Evolutionary conservation across 2,888 invertebrate species (phyloP).

Genomic region (Lathronympha strigana): DNA sequence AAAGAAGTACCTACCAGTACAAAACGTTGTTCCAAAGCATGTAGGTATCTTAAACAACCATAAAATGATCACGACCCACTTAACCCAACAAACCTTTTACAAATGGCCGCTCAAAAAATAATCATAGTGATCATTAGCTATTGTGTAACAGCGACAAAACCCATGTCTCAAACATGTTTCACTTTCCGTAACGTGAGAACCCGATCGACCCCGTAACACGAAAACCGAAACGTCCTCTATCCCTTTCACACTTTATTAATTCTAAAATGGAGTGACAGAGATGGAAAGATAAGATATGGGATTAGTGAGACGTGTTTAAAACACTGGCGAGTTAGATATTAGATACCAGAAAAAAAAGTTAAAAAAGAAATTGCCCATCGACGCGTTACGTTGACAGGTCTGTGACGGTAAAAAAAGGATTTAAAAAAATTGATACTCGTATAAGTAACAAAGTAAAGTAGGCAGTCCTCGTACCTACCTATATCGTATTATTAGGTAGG

Average conservation of each 20-base stretch:
- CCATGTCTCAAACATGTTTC: slow-evolving; percentile 41
- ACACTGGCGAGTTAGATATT: slow-evolving; percentile 37
- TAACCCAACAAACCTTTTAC: slow-evolving; percentile 20
- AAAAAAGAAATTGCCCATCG: slow-evolving; percentile 37
- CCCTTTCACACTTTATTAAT: background rate
- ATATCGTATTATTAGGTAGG: too few species aligned
- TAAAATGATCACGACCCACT: slow-evolving; percentile 22
- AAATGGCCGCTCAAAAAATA: slow-evolving; percentile 30
- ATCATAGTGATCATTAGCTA: slow-evolving; percentile 28
- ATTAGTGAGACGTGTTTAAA: slow-evolving; percentile 21
- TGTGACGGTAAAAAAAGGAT: slow-evolving; percentile 34
- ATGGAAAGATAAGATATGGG: background rate
- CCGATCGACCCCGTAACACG: slow-evolving; percentile 3
- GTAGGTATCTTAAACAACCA: background rate
- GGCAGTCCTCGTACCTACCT: too few species aligned
- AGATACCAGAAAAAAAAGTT: slow-evolving; percentile 30
- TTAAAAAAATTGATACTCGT: too few species aligned
- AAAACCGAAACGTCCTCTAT: slow-evolving; percentile 19
- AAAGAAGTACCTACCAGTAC: background rate
- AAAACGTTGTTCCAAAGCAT: slow-evolving; percentile 6
- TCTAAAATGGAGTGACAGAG: background rate
- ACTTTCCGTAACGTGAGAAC: slow-evolving; percentile 36
- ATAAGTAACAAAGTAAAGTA: too few species aligned
- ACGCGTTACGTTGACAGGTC: slow-evolving; percentile 39
- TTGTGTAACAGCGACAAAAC: slow-evolving; percentile 40